These are phyloP conservation scores for Ostrea edulis DNA, from an alignment of 1,140 invertebrate genomes.

Conservation along the genomic window DNA sequence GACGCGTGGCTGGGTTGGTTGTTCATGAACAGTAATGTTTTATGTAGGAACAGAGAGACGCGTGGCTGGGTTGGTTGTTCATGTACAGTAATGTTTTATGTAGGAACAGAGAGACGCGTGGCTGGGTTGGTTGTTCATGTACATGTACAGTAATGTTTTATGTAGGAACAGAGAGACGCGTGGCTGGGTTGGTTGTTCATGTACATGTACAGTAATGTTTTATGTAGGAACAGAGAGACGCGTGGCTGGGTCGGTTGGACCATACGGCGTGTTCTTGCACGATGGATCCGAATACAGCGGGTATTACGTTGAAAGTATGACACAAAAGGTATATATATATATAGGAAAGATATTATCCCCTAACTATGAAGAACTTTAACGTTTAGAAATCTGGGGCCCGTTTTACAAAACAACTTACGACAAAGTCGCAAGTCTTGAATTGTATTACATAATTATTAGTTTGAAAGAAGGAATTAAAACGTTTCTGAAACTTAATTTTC, in stretches of 20 bases:
- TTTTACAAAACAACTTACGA: too few relatives aligned
- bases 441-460: too few relatives aligned
- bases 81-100: too few relatives aligned
- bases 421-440: too few relatives aligned
- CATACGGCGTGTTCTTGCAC: conserved; percentile 91
- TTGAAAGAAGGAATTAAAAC: too few relatives aligned
- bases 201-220: neutral
- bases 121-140: conserved; percentile 92
- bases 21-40: too few relatives aligned
- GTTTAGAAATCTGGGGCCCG: too few relatives aligned
- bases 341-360: neutral
- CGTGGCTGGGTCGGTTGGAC: conserved; percentile 90
- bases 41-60: neutral
- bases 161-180: conserved; percentile 63
- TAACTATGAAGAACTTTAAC: neutral
- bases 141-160: too few relatives aligned
- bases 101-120: conserved; percentile 66
- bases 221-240: neutral
- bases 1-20: conserved; percentile 86
- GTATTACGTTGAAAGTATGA: conserved; percentile 86
- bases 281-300: conserved; percentile 95
- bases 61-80: conserved; percentile 90
- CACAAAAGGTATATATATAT: conserved; percentile 83
- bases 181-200: conserved; percentile 90
- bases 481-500: too few relatives aligned